These are phyloP conservation scores for Pitta sordida DNA, from an alignment of 2,113 vertebrate genomes.

Conservation along the genomic window DNA sequence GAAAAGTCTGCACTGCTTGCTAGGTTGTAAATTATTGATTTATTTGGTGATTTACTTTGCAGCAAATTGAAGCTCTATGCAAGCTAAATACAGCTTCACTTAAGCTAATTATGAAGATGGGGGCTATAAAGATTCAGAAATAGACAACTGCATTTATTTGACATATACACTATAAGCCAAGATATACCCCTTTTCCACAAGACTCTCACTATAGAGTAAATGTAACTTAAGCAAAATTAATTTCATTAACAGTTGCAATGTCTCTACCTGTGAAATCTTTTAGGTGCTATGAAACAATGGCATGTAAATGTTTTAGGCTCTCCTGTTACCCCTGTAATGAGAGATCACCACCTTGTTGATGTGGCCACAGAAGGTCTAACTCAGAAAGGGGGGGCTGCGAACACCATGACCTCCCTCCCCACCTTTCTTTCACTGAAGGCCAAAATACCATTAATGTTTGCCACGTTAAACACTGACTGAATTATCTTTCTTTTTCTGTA, in stretches of 20 bases:
- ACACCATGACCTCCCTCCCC: background rate
- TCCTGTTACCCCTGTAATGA: background rate
- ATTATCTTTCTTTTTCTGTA: background rate
- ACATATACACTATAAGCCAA: background rate
- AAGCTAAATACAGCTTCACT: slow-evolving; percentile 34
- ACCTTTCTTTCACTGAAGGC: background rate
- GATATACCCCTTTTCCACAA: background rate
- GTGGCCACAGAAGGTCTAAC: background rate
- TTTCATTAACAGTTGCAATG: background rate
- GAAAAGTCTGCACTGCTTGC: background rate
- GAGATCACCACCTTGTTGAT: background rate
- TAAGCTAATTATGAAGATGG: slow-evolving; percentile 12
- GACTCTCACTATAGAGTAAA: background rate
- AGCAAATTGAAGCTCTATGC: slow-evolving; percentile 23
- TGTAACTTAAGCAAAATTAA: background rate
- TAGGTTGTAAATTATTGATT: slow-evolving; percentile 47
- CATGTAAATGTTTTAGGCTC: background rate
- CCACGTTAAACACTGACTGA: background rate
- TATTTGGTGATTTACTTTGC: slow-evolving; percentile 36
- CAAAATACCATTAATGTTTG: background rate
- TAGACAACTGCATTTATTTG: slow-evolving; percentile 9
- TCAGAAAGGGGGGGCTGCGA: background rate
- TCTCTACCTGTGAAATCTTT: background rate
- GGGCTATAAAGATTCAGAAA: background rate
- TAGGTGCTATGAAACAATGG: background rate